Evolutionary conservation across 2,888 invertebrate species (phyloP).

Genomic region (Uloborus plumipes): DNA sequence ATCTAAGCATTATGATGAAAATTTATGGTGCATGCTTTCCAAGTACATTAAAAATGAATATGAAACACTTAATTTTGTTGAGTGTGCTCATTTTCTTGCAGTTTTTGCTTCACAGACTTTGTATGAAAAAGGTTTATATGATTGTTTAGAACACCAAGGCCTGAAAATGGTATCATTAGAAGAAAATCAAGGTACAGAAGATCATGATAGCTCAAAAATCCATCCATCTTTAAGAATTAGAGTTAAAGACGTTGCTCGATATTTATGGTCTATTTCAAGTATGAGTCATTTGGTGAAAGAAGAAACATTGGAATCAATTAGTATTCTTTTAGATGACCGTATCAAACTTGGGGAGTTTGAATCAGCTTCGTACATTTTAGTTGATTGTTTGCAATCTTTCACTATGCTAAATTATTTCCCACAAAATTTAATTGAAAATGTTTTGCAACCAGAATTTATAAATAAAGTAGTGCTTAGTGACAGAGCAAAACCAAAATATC

Average conservation of each 20-base stretch:
- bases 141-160: constrained; percentile 29
- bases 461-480: constrained; percentile 7
- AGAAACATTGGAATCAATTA: constrained; percentile 18
- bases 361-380: constrained; percentile 37
- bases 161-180: constrained; percentile 13
- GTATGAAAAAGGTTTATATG: constrained; percentile 38
- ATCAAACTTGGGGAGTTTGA: constrained; percentile 35
- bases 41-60: constrained; percentile 26
- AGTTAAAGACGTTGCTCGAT: constrained; percentile 57
- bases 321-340: constrained; percentile 11
- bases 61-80: constrained; percentile 44
- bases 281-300: constrained; percentile 36
- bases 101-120: constrained; percentile 49
- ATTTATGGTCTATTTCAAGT: constrained; percentile 55
- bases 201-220: constrained; percentile 7
- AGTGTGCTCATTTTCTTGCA: constrained; percentile 61
- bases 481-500: constrained; percentile 56
- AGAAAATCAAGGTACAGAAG: neutral
- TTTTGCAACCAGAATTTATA: constrained; percentile 65
- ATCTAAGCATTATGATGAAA: constrained; percentile 27
- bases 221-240: constrained; percentile 35
- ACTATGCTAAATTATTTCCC: constrained; percentile 45
- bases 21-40: constrained; percentile 20
- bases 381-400: constrained; percentile 61
- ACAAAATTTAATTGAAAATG: constrained; percentile 20